Evolutionary conservation across 2,797 vertebrate genomes (phyloP), one percentile per base, ranked within the genome.

Genomic region (Eulemur mongoz): DNA sequence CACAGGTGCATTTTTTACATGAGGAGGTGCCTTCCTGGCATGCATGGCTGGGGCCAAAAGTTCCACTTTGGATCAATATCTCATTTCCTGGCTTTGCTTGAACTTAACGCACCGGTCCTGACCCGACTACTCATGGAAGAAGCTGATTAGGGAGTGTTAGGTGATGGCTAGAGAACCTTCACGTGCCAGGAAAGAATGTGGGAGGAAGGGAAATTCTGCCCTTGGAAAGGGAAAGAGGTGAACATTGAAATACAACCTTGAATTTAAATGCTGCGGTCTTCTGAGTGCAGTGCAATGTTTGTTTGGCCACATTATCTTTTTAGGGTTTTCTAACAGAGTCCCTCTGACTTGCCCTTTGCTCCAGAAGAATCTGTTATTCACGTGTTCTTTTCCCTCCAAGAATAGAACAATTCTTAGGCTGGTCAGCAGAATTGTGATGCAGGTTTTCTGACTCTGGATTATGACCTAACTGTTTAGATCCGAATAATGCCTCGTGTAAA

Each of bases 61-160:
- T 91, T 95, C 52, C 59, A 72, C 27, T 91, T 48, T 85, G 43
- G 57, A 80, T 80, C 69, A 93, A 52, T 57, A 65, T 90, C 75
- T 86, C 75, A 76, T 95, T 96, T 95, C 65, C 45, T 93, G 93
- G 25, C 52, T 83, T 95, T 90, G 85, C 30, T 85, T 95, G 67
- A 90, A 95, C 81, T 92, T 92, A 73, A 40, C 40, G 69, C 87
- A 50, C 48, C 93, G 35, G 52, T 25, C 32, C 43, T 97, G 35
- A 80, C 59, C 32, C 43, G 78, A 54, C n/a, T 45, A 61, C 38
- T 91, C 43, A 57, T 92, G 54, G 50, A 80, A 89, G 82, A 96
- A 91, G 50, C 78, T 87, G 40, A 82, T 69, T 70, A 78, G 22
- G 27, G 91, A 85, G 27, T 85, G 43, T 89, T 89, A 80, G 22